Evolutionary conservation across 2,797 vertebrate genomes (phyloP), one percentile per base, ranked within the genome.

Genomic region (Anas capensis): DNA sequence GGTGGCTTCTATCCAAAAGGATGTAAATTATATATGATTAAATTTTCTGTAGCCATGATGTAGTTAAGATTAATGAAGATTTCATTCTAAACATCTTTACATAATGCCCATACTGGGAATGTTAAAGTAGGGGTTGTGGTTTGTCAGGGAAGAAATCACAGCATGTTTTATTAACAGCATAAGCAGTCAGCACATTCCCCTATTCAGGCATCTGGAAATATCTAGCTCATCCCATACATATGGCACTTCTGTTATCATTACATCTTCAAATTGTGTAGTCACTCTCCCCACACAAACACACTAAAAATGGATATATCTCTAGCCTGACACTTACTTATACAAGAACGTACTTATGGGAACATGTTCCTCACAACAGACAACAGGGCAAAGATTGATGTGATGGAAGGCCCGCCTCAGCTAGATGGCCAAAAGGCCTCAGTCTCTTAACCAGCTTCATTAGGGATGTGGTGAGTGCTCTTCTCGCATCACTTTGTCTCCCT

Each of bases 131-230:
- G 51, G 68, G 62, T 69, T 92, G 69, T 95, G 70, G 58, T 92
- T 93, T 92, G 65, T 84, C 58, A 64, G 70, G 70, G 82, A 82
- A 90, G 62, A 91, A 91, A 88, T 86, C 87, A 27, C 34, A 57
- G 80, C 66, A 42, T 91, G 82, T 94, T 95, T 96, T 95, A 91
- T 94, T 96, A 96, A 91, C 92, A 81, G 62, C 76, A 48, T 75
- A 88, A 96, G 66, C 73, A 96, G 81, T 89, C 90, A 92, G 90
- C 94, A 80, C 42, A 71, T 78, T 95, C 46, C 91, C 73, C 51
- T 94, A 40, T 90, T 85, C 83, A 76, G 91, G 91, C 93, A 93
- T 95, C 91, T 97, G 95, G 96, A 96, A 96, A 92, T 89, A 95
- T 94, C 93, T 96, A 91, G 66, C 92, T 94, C 90, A 97, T 91